Evolutionary conservation across 2,113 vertebrate species (phyloP), one percentile per base, ranked within the genome.

Genomic region (Aspiorhynchus laticeps): DNA sequence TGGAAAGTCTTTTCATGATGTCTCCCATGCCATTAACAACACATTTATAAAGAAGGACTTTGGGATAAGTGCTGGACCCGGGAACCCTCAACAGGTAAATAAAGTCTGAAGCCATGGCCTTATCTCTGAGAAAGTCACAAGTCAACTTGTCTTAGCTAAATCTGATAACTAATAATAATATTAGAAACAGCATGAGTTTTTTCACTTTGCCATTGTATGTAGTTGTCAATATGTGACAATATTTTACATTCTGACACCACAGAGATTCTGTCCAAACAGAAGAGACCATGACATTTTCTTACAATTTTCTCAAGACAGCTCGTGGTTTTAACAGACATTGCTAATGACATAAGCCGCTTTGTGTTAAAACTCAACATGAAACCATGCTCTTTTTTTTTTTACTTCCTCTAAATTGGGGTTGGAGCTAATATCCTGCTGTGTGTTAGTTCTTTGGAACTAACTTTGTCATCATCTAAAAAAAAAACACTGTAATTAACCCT

Each of bases 1-100:
- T 61, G 95, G 94, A n/a, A 96, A 96, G 88, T 95, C 93, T 69
- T 96, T 96, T 87, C 92, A 90, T 63, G 95, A 96, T 85, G 94
- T 95, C 85, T 95, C 95, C n/a, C 77, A 91, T n/a, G 91, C 84
- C 75, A 95, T 96, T 91, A 95, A 94, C 90, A 92, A 94, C 90
- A 94, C 94, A 28, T 95, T 95, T 91, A 94, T 96, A 73, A 91
- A 88, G 53, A 93, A 95, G 90, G 94, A 96, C 85, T 96, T 95
- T 92, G 95, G 95, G 46, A 94, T 96, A 87, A 93, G 91, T 24
- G 93, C 94, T 5, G 95, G 95, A 61, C 95, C 95, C 0, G 93
- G 94, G 26, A 94, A 93, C 87, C 96, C 94, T 24, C 80, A 90
- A 46, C 81, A 90, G 89, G 95, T 96, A 36, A 92, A 92, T 7